Percentiles rank a stretch among this genome's conserved stretches.
phyloP scores from a whole-genome alignment of 2,113 vertebrate genomes.

The Centropus bengalensis region DNA sequence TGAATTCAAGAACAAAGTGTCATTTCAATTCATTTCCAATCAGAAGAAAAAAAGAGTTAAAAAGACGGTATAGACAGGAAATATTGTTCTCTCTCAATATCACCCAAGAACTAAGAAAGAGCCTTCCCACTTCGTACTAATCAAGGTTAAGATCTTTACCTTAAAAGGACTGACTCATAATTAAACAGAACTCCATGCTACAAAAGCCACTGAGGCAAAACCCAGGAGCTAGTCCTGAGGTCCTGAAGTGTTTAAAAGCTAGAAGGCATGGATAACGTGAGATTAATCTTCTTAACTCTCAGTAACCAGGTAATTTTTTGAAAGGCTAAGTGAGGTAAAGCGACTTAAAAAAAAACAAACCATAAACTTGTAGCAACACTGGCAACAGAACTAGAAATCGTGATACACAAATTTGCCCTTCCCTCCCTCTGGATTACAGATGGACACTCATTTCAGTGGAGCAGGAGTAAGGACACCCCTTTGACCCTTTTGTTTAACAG shows the following conservation, averaged over 20 bases:
- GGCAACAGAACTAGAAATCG: background rate
- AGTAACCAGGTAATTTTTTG: background rate
- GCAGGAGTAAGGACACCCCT: no score
- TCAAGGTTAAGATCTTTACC: background rate
- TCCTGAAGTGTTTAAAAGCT: background rate
- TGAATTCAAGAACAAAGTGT: background rate
- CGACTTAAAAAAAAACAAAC: background rate
- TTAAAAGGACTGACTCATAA: slow-evolving; percentile 1
- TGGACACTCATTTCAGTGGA: background rate
- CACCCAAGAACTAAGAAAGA: background rate
- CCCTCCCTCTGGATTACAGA: background rate
- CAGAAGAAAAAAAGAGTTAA: background rate
- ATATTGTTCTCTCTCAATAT: background rate
- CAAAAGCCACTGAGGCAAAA: background rate
- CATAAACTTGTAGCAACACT: background rate
- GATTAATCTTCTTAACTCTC: background rate
- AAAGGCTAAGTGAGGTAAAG: background rate
- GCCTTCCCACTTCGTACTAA: background rate
- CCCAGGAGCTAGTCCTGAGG: background rate
- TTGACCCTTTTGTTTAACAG: background rate
- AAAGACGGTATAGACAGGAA: background rate
- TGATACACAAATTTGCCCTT: background rate
- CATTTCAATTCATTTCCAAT: background rate
- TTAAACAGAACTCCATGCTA: background rate
- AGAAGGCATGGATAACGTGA: background rate